Percentiles rank a stretch among this genome's conserved stretches.
Evolutionary conservation across 2,113 vertebrate genomes (phyloP).

Genomic region (Tenebrosternarchus preto): DNA sequence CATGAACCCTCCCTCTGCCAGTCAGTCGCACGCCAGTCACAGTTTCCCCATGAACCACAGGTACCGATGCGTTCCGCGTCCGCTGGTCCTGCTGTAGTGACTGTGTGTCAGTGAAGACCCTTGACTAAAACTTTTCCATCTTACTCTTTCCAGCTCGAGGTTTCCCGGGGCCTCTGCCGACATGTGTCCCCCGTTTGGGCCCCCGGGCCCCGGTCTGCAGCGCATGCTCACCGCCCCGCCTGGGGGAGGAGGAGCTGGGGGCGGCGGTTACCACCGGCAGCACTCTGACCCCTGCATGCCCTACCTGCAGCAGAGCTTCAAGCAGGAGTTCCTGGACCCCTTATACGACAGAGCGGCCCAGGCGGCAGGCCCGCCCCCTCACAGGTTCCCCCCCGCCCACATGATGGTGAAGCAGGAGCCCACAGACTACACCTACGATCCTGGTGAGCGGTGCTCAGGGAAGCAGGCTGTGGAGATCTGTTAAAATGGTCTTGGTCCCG

Average conservation of each 20-base stretch:
- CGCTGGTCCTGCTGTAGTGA: neutral
- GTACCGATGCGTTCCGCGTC: conserved; percentile 46
- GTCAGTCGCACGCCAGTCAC: conserved; percentile 78
- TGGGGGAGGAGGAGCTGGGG: conserved; percentile 55
- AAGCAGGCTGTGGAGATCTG: neutral
- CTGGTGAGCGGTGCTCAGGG: conserved; percentile 76
- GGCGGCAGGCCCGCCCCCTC: conserved; percentile 65
- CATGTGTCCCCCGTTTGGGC: conserved; percentile 81
- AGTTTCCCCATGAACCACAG: conserved; percentile 79
- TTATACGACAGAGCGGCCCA: conserved; percentile 79
- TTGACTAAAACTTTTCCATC: neutral
- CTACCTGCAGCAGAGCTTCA: conserved; percentile 88
- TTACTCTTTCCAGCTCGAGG: conserved; percentile 68
- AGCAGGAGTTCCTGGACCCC: conserved; percentile 88
- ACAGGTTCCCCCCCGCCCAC: conserved; percentile 79
- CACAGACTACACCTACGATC: conserved; percentile 84
- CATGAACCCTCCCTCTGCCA: conserved; percentile 77
- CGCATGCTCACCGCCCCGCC: conserved; percentile 74
- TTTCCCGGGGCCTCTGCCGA: conserved; percentile 81
- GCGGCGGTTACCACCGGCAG: conserved; percentile 75
- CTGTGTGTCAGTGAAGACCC: neutral
- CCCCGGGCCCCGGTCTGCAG: conserved; percentile 76
- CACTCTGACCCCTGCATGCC: conserved; percentile 84
- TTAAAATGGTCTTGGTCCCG: conserved; percentile 28
- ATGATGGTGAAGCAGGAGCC: conserved; percentile 94